Conservation (phyloP, 2,888 invertebrate species). For the Monopis laevigella region DNA sequence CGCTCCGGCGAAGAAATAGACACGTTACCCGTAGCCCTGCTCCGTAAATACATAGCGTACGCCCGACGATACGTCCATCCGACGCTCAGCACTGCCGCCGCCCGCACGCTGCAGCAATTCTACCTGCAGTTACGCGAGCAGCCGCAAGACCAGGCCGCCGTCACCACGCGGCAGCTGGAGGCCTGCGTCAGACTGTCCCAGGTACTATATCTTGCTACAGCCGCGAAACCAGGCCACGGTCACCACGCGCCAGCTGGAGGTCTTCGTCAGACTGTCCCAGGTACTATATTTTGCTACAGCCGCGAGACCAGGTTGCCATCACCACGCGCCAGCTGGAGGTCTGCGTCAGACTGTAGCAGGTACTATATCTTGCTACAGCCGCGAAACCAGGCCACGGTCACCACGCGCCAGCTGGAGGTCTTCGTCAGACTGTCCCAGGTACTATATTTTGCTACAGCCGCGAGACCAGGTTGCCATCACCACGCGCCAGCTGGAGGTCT, state of each 20-base stretch:
- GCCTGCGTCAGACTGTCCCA: constrained; percentile 87
- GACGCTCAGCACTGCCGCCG: constrained; percentile 76
- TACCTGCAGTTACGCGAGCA: constrained; percentile 80
- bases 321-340: constrained; percentile 92
- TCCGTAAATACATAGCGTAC: constrained; percentile 93
- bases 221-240: no score
- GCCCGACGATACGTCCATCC: constrained; percentile 89
- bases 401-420: constrained; percentile 89
- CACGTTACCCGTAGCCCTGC: constrained; percentile 75
- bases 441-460: no score
- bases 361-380: no score
- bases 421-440: constrained; percentile 85
- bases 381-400: no score
- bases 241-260: constrained; percentile 89
- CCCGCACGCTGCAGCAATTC: constrained; percentile 76
- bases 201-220: no score
- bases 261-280: constrained; percentile 84
- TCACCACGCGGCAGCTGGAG: constrained; percentile 89
- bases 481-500: constrained; percentile 87
- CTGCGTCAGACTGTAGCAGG: constrained; percentile 83
- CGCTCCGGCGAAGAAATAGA: constrained; percentile 72
- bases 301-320: no score
- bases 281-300: no score
- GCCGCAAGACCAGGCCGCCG: constrained; percentile 75
- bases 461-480: no score